A percentile compares a stretch with the other conserved stretches of the same genome.
These are phyloP conservation scores for Drosophila longiperda DNA, from an alignment of 2,888 invertebrate species.

Conservation along the genomic window DNA sequence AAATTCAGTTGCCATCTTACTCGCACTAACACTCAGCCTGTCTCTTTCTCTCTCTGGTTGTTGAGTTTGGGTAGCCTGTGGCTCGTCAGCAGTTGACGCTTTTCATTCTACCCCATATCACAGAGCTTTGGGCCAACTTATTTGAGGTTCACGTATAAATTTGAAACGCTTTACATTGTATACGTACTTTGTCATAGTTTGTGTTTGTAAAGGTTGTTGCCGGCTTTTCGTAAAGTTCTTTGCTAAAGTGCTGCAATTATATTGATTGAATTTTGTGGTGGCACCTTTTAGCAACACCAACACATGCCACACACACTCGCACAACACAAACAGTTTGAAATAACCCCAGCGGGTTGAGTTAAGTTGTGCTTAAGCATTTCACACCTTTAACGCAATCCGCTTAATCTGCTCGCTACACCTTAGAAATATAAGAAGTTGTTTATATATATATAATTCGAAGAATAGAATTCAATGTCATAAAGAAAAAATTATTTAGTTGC, in stretches of 20 bases:
- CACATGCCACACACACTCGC: constrained; percentile 2
- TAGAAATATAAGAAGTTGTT: neutral
- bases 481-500: neutral
- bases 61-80: constrained; percentile 26
- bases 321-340: constrained; percentile 18
- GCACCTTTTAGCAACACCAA: constrained; percentile 35
- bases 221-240: constrained; percentile 53
- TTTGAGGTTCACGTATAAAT: constrained; percentile 67
- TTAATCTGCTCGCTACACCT: constrained; percentile 7
- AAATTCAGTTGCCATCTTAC: constrained; percentile 47
- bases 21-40: neutral
- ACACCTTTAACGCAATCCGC: constrained; percentile 24
- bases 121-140: constrained; percentile 52
- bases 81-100: constrained; percentile 56
- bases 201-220: constrained; percentile 7
- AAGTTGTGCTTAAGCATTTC: constrained; percentile 21
- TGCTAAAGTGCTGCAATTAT: constrained; percentile 76
- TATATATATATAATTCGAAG: neutral
- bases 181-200: constrained; percentile 69
- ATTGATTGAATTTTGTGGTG: constrained; percentile 75
- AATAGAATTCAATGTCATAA: neutral
- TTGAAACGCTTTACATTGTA: constrained; percentile 73
- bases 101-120: constrained; percentile 26
- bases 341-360: constrained; percentile 27
- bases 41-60: neutral